Conservation (phyloP, 92 coral and sea anemone genomes). For the Porites cylindrica region DNA sequence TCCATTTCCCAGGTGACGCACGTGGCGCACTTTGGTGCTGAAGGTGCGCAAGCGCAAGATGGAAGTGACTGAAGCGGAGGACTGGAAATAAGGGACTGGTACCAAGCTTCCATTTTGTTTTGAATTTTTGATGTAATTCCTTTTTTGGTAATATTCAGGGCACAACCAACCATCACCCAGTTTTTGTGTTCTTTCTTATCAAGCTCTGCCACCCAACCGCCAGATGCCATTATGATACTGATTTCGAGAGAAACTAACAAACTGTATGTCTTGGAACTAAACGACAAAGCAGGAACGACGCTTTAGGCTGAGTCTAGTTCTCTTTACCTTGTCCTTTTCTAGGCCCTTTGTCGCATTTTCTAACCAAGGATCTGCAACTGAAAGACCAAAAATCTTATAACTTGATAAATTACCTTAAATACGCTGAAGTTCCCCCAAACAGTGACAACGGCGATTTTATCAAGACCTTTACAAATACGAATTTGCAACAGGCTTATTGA, state of each 20-base stretch:
- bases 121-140: slow-evolving; percentile 70
- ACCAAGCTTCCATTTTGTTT: slow-evolving; percentile 42
- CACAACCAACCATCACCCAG: slow-evolving; percentile 88
- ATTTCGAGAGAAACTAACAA: no score
- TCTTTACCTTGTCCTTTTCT: no score
- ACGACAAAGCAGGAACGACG: no score
- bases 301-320: no score
- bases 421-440: no score
- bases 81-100: slow-evolving; percentile 41
- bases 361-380: no score
- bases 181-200: slow-evolving; percentile 71
- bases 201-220: slow-evolving; percentile 42
- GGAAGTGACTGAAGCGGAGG: slow-evolving; percentile 48
- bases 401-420: background rate
- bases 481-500: no score
- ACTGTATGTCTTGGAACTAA: no score
- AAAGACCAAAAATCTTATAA: no score
- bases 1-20: slow-evolving; percentile 25
- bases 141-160: slow-evolving; percentile 53
- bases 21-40: background rate
- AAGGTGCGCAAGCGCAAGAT: slow-evolving; percentile 13
- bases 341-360: no score
- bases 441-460: no score
- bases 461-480: no score
- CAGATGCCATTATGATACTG: background rate